Conservation (phyloP, 2,888 invertebrate species). For the Adela reaumurella region DNA sequence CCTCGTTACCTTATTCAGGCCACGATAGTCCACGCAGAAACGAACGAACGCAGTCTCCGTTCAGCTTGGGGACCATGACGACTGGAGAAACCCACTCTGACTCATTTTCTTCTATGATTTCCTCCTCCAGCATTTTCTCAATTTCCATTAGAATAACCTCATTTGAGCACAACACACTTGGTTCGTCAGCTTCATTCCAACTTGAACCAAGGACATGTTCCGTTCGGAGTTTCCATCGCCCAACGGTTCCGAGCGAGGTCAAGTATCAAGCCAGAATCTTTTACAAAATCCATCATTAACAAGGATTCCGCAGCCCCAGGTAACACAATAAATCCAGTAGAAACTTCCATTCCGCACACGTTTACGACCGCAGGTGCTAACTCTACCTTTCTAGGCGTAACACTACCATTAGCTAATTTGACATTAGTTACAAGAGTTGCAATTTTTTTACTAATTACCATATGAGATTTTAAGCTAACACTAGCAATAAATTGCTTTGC, state of each 20-base stretch:
- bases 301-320: background rate
- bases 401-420: no score
- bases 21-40: conserved; percentile 19
- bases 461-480: no score
- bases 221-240: no score
- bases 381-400: background rate
- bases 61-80: conserved; percentile 19
- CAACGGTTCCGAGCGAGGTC: no score
- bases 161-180: background rate
- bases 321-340: background rate
- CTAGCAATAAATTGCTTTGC: no score
- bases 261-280: no score
- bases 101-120: conserved; percentile 20
- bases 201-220: no score
- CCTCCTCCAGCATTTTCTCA: conserved; percentile 16
- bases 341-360: background rate
- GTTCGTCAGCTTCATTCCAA: no score
- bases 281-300: no score
- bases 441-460: no score
- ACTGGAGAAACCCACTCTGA: conserved; percentile 20
- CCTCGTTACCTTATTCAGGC: conserved; percentile 11
- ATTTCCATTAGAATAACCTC: conserved; percentile 13
- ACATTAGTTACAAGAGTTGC: no score
- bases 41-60: conserved; percentile 14
- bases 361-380: background rate